Evolutionary conservation across 1,140 invertebrate species (phyloP), one percentile per base, ranked within the genome.

Genomic region (Acromyrmex charruanus): DNA sequence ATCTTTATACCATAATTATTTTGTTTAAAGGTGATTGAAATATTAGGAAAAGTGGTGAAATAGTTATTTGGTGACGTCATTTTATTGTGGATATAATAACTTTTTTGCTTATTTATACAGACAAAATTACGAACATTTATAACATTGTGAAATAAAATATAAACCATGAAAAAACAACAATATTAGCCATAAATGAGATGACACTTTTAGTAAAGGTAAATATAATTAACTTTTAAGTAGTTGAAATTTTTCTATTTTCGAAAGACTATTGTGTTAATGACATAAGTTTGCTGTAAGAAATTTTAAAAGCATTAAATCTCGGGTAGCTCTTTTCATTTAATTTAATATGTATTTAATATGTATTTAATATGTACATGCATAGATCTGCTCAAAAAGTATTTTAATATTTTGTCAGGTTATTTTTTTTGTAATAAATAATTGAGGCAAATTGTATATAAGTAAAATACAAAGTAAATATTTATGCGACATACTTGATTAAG

Each of bases 41-140:
- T 61, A 74, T 74, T 74, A 58, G 3, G 9, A 59, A 31, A 82
- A 82, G 55, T 82, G 55, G 49, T 59, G 39, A 44, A 44, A 18
- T 18, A 31, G 28, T 25, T 39, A 28, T 58, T 68, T 2, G 21
- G 14, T 58, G 0, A 49, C 3, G 1, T 10, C 6, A 12, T 49
- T 39, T 49, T 63, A 12, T 39, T 65, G 16, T 7, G 39, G 6
- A 28, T 53, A 25, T 1, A 51, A 18, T 10, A 16, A 68, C 14
- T 28, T 49, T 12, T 12, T 12, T 12, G 28, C 7, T 39, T 39
- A 39, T 10, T 74, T 58, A 35, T 21, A 4, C 7, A 28, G 53
- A 69, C 35, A 49, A 1, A 69, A 3, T 55, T 10, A n/a, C 14
- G 14, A 2, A 39, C 12, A 1, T 53, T 80, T 53, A 80, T 16